A percentile compares a stretch with the other conserved stretches of the same genome.
phyloP scores from a whole-genome alignment of 2,888 invertebrate genomes.

The Caenorhabditis sulstoni region DNA sequence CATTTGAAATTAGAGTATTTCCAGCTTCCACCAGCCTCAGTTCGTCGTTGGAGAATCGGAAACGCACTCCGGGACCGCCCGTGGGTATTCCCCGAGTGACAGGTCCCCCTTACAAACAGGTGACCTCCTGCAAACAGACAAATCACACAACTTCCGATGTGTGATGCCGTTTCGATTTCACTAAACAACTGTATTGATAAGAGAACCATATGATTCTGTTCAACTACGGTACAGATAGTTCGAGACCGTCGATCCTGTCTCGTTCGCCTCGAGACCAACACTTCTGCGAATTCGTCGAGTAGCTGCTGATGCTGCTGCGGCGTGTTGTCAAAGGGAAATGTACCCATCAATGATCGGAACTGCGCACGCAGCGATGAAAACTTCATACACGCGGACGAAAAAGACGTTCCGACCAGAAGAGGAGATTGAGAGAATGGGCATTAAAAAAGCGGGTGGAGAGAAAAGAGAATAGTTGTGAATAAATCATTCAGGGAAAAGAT shows the following conservation, averaged over 20 bases:
- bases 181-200: slow-evolving; percentile 27
- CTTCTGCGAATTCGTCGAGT: slow-evolving; percentile 43
- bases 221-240: background rate
- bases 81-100: slow-evolving; percentile 9
- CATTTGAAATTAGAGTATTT: too few species aligned
- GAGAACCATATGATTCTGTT: slow-evolving; percentile 16
- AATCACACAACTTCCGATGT: slow-evolving; percentile 3
- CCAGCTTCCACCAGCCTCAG: too few species aligned
- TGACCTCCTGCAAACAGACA: background rate
- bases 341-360: slow-evolving; percentile 12
- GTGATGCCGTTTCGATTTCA: slow-evolving; percentile 32
- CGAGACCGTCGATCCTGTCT: slow-evolving; percentile 9
- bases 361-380: background rate
- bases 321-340: slow-evolving; percentile 4
- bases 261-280: too few species aligned
- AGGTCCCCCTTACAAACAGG: slow-evolving; percentile 5
- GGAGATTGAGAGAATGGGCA: background rate
- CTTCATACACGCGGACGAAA: background rate
- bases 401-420: background rate
- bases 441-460: background rate
- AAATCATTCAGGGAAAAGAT: too few species aligned
- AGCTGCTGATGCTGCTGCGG: slow-evolving; percentile 3
- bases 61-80: too few species aligned
- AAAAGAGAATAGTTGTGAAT: slow-evolving; percentile 11
- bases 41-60: too few species aligned